Base-by-base conservation (phyloP, 2,113 vertebrate species). In the Holacanthus passer region DNA sequence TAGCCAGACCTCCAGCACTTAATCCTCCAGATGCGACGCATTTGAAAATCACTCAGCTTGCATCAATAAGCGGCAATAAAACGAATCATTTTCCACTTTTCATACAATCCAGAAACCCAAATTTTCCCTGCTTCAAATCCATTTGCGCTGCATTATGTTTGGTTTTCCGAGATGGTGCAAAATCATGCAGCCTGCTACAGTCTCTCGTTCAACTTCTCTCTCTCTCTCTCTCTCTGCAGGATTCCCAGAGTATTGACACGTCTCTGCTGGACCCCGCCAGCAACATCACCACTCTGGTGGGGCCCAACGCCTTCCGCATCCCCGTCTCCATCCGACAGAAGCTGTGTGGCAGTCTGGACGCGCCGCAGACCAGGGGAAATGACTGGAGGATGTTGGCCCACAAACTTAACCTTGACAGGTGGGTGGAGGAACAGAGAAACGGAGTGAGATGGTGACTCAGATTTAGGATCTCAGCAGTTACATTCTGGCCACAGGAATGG, bases 301-400 rank as follows among this genome's bases (percentile, higher is more conserved):
- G 98, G 14, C 98, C 97, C 31, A 96, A 96, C 0, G 97, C 98
- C 22, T 99, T 99, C 92, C 97, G 98, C 82, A 99, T 99, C 86
- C 98, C 98, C 0, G 96, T 97, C n/a, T 97, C 98, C 0, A 98
- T 99, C 80, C 91, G 98, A 43, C 98, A 99, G 95, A 99, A 99
- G 94, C 93, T 99, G 83, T 99, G 98, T 55, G 97, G 97, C 92
- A 99, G 98, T 91, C 96, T 99, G 92, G 98, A 99, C 0, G 98
- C 98, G 0, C 98, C 98, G 0, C 97, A 99, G 93, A 99, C 97
- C n/a, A 92, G 98, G 48, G 98, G 98, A 63, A 99, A 99, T 0
- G 98, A 99, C 95, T 99, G 98, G 98, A 94, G 98, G 90, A 97
- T 99, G 97, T 88, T 99, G 89, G 98, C 98, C 22, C 98, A 99